Conservation (phyloP, 1,140 invertebrate genomes). For the Drosophila pseudoobscura region DNA sequence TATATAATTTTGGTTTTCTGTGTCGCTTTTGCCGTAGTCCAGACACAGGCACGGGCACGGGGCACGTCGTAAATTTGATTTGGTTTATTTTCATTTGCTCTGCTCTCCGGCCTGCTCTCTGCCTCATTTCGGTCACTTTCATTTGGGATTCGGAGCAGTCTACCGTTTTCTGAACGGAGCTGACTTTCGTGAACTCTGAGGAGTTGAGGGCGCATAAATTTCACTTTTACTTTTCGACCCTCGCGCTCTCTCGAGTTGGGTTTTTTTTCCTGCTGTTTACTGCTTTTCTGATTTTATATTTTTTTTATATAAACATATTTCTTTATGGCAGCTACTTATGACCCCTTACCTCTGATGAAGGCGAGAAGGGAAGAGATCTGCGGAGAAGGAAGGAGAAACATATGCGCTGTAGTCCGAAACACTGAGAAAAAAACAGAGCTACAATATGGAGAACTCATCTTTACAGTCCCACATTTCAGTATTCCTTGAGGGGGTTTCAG, state of each 20-base stretch:
- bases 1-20: not conserved
- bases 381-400: not conserved
- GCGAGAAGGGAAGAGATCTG: not conserved
- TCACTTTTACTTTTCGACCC: slow-evolving; percentile 59
- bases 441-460: too few species aligned
- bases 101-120: slow-evolving; percentile 19
- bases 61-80: slow-evolving; percentile 74
- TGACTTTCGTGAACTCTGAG: slow-evolving; percentile 30
- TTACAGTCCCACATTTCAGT: too few species aligned
- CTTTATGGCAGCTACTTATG: slow-evolving; percentile 38
- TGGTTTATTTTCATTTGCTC: slow-evolving; percentile 70
- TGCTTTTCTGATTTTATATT: slow-evolving; percentile 28
- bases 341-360: slow-evolving; percentile 7
- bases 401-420: too few species aligned
- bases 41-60: slow-evolving; percentile 46
- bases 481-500: too few species aligned
- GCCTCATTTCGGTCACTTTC: slow-evolving; percentile 53
- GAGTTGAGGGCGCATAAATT: slow-evolving; percentile 64
- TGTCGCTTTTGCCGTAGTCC: slow-evolving; percentile 19
- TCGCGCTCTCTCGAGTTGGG: not conserved
- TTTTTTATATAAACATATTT: slow-evolving; percentile 35
- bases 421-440: too few species aligned
- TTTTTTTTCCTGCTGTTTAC: slow-evolving; percentile 23
- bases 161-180: not conserved
- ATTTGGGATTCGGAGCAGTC: slow-evolving; percentile 19